Base-by-base conservation (phyloP, 2,888 invertebrate species). In the Spodoptera exigua region DNA sequence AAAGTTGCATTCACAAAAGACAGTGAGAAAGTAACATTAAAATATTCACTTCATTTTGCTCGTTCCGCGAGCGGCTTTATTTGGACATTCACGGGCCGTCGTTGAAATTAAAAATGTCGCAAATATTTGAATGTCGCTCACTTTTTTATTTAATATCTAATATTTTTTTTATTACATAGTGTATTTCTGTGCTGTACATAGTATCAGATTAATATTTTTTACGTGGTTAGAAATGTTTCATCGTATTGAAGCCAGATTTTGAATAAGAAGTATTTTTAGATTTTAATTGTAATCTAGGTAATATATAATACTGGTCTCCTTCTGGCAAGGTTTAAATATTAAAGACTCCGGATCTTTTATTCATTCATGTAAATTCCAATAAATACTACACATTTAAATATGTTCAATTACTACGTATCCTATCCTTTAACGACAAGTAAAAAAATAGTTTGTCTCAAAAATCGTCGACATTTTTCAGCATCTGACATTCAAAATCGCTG, bases 41-140 rank as follows among this genome's bases (percentile, higher is more conserved):
- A 78, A 70, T 78, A 74, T 78, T 79, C 68, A 73, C 68, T 74
- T 70, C 55, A 70, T 63, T 63, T 65, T 79, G 49, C 48, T 79
- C 43, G 70, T 43, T 51, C 17, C 12, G 52, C 59, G 58, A 62
- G 66, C 54, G 51, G 51, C 45, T 70, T 72, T 65, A 73, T 58
- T 66, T 45, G 58, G 14, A 44, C 37, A 79, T 70, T 79, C 61
- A 68, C 59, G 14, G 55, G 11, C 36, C 43, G 59, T 56, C 55
- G 37, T 12, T 43, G 41, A 40, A 52, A 47, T 48, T 57, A 60
- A 64, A 55, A 54, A 32, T 53, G 45, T 56, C 40, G 40, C 52
- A 54, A 55, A 49, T 56, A 46, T 53, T 54, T 45, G 4, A 39
- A 34, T 54, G 40, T 41, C 14, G 39, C 16, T 12, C 12, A 36